phyloP scores from a whole-genome alignment of 2,797 vertebrate species.

The Notoglanidium macrostoma region DNA sequence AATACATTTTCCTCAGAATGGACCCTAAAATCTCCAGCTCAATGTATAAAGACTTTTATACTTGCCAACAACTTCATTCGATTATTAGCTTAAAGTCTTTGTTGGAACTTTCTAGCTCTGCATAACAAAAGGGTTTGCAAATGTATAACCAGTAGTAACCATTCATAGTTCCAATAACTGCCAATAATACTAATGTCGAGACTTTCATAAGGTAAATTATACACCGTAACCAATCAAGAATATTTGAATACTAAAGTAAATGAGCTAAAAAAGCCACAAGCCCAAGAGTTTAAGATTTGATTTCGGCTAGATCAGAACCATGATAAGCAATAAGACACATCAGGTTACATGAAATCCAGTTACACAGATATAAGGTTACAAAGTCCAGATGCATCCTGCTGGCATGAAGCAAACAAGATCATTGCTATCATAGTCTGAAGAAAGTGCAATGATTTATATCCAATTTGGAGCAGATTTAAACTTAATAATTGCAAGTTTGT shows the following conservation, averaged over 20 bases:
- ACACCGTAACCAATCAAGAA: background rate
- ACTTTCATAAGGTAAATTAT: background rate
- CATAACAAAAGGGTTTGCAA: background rate
- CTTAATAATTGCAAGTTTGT: background rate
- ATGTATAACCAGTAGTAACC: background rate
- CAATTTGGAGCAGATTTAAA: background rate
- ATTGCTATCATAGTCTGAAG: background rate
- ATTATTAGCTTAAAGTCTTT: background rate
- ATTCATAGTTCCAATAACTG: background rate
- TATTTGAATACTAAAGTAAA: background rate
- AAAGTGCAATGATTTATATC: background rate
- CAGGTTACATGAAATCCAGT: constrained; percentile 11
- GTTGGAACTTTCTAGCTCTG: background rate
- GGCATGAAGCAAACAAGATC: constrained; percentile 2
- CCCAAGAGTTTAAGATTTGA: background rate
- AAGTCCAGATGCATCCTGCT: constrained; percentile 2
- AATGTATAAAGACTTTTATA: background rate
- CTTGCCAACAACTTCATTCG: background rate
- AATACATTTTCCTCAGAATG: background rate
- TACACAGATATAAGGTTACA: constrained; percentile 13
- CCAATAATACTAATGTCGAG: background rate
- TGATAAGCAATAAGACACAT: background rate
- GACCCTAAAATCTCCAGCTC: background rate
- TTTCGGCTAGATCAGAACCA: background rate
- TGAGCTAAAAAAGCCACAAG: background rate